Percentiles rank a stretch among this genome's conserved stretches.
Conservation (phyloP, 2,888 invertebrate species). For the Nycteola revayana region DNA sequence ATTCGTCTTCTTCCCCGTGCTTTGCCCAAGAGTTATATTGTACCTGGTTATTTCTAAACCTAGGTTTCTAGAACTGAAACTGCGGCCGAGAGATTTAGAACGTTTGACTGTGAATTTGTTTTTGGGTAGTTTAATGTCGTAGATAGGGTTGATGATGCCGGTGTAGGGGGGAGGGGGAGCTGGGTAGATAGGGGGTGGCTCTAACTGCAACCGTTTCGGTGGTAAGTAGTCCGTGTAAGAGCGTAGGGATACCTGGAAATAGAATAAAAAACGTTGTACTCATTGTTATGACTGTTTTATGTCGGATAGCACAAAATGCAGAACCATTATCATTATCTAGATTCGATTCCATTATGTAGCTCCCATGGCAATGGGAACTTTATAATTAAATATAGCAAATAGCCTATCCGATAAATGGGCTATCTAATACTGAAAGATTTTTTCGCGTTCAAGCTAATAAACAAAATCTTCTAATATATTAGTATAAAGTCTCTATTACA, state of each 20-base stretch:
- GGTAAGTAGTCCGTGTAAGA: slow-evolving; percentile 53
- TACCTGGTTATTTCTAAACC: slow-evolving; percentile 60
- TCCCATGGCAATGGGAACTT: too few species aligned
- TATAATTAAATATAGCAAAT: too few species aligned
- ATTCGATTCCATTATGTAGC: too few species aligned
- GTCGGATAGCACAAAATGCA: too few species aligned
- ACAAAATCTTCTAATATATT: too few species aligned
- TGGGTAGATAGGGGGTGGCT: slow-evolving; percentile 26
- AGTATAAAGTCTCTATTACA: too few species aligned
- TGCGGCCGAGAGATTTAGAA: slow-evolving; percentile 65
- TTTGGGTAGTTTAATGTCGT: slow-evolving; percentile 64
- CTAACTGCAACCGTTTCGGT: slow-evolving; percentile 40
- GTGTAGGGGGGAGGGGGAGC: slow-evolving; percentile 46
- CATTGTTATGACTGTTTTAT: too few species aligned
- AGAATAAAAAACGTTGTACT: too few species aligned
- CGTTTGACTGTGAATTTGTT: slow-evolving; percentile 67
- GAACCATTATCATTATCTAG: too few species aligned
- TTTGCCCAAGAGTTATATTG: slow-evolving; percentile 61
- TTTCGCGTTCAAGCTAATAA: too few species aligned
- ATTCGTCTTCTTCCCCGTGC: slow-evolving; percentile 56
- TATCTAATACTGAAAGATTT: too few species aligned
- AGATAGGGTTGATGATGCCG: slow-evolving; percentile 69
- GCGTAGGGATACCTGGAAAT: slow-evolving; percentile 44
- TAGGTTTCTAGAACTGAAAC: slow-evolving; percentile 52
- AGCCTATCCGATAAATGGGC: too few species aligned